A percentile compares a stretch with the other conserved stretches of the same genome.
Evolutionary conservation across 2,113 vertebrate genomes (phyloP).

Genomic region (Lagopus leucura): DNA sequence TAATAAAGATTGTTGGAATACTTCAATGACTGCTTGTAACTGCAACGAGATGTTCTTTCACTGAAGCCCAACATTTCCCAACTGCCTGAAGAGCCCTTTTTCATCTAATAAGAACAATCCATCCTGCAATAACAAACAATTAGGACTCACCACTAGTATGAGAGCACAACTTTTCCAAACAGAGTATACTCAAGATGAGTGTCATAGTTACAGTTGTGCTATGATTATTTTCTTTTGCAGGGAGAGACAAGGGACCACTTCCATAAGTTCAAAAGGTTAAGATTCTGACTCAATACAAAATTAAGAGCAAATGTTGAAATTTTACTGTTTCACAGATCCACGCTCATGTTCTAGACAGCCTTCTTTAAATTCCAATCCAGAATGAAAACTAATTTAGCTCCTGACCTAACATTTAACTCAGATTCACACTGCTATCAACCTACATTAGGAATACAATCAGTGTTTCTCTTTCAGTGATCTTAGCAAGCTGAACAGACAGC

Average conservation of each 20-base stretch:
- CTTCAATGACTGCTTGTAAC: neutral
- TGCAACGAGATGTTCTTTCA: neutral
- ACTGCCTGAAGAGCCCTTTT: neutral
- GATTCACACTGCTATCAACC: neutral
- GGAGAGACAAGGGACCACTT: neutral
- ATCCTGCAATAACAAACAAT: neutral
- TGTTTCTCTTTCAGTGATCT: neutral
- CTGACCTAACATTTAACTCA: neutral
- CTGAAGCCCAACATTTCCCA: neutral
- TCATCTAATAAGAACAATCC: neutral
- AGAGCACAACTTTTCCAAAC: neutral
- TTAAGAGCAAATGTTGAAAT: neutral
- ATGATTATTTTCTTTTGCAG: neutral
- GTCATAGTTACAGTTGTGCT: neutral
- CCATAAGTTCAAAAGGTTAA: neutral
- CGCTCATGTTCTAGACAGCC: neutral
- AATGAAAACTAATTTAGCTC: slow-evolving; percentile 10
- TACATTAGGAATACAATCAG: neutral
- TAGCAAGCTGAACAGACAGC: neutral
- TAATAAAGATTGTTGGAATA: neutral
- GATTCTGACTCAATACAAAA: neutral
- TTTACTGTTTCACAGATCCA: neutral
- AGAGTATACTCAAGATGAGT: neutral
- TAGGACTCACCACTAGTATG: neutral
- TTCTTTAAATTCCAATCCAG: neutral